Conservation (phyloP, 2,797 vertebrate genomes). For the Pipistrellus pygmaeus region DNA sequence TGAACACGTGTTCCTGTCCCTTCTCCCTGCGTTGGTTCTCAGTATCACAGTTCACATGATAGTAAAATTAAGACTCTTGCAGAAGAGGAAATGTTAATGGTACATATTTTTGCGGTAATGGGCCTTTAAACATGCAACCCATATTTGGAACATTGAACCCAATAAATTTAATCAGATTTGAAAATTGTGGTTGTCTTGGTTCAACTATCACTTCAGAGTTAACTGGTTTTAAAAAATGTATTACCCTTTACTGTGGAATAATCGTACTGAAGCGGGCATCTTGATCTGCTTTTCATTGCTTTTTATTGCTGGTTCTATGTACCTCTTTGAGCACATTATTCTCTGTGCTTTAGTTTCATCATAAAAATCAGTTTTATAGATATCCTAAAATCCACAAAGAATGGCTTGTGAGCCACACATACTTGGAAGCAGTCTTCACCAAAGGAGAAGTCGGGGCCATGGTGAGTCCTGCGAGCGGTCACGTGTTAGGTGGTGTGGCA, state of each 20-base stretch:
- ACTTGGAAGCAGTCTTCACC: not conserved
- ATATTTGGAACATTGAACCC: slow-evolving; percentile 19
- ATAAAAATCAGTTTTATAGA: slow-evolving; percentile 4
- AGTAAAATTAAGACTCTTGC: not conserved
- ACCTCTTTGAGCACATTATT: not conserved
- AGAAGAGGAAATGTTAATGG: not conserved
- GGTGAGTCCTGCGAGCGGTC: not conserved
- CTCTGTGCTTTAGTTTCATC: slow-evolving; percentile 24
- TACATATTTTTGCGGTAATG: slow-evolving; percentile 14
- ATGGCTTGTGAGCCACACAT: not conserved
- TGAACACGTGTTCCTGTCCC: not conserved
- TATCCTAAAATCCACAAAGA: not conserved
- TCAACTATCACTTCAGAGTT: slow-evolving; percentile 32
- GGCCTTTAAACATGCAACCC: not conserved
- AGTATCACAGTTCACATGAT: not conserved
- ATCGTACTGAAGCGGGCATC: not conserved
- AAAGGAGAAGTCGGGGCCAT: not conserved
- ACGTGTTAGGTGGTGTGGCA: not conserved
- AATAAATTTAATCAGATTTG: slow-evolving; percentile 19
- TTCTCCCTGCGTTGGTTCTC: not conserved
- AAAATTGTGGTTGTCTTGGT: slow-evolving; percentile 32
- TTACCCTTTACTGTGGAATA: not conserved
- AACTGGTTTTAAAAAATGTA: not conserved
- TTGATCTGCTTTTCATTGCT: slow-evolving; percentile 8
- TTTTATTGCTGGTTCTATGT: not conserved